Conservation (phyloP, 2,888 invertebrate species). For the Drosophila kambysellisi region DNA sequence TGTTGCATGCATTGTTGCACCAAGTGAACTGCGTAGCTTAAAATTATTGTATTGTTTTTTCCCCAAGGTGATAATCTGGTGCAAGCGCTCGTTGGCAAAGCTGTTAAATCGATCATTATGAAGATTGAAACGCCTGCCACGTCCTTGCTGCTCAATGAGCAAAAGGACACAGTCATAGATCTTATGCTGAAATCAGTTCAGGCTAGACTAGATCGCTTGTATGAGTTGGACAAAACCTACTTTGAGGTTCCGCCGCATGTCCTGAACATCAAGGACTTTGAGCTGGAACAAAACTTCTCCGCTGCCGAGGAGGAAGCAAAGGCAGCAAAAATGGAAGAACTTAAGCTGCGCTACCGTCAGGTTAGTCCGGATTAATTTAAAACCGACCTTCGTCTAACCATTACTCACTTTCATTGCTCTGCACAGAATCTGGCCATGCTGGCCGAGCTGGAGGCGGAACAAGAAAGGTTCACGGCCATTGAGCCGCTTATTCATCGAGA, state of each 20-base stretch:
- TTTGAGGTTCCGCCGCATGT: slow-evolving; percentile 81
- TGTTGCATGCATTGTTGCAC: background rate
- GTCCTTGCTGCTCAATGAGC: slow-evolving; percentile 35
- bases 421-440: slow-evolving; percentile 66
- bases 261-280: slow-evolving; percentile 71
- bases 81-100: slow-evolving; percentile 45
- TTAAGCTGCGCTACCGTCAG: slow-evolving; percentile 71
- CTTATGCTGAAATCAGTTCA: slow-evolving; percentile 63
- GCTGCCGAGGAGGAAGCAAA: slow-evolving; percentile 65
- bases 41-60: background rate
- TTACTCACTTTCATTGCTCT: background rate
- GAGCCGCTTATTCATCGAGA: slow-evolving; percentile 45
- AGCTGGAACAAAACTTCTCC: slow-evolving; percentile 63
- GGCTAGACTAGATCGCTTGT: slow-evolving; percentile 50
- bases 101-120: slow-evolving; percentile 53
- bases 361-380: slow-evolving; percentile 45
- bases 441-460: slow-evolving; percentile 56
- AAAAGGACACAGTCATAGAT: slow-evolving; percentile 58
- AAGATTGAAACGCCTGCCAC: slow-evolving; percentile 65
- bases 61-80: slow-evolving; percentile 70
- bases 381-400: background rate
- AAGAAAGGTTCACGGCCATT: slow-evolving; percentile 45
- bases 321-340: slow-evolving; percentile 49
- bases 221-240: slow-evolving; percentile 66
- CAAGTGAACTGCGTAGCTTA: background rate